phyloP scores from a whole-genome alignment of 1,140 invertebrate species.

The Bombyx mori region ASM3026992v2 NC_085118.1:1653501-1654000 shows the following conservation, averaged over 20 bases:
- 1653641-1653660: conserved; percentile 27
- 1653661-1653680: conserved; percentile 52
- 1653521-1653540: conserved; percentile 63
- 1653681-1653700: conserved; percentile 66
- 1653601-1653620: conserved; percentile 59
- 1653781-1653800: conserved; percentile 70
- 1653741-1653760: conserved; percentile 58
- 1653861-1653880: conserved; percentile 45
- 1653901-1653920: conserved; percentile 31
- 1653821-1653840: conserved; percentile 21
- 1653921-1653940: conserved; percentile 15
- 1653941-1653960: conserved; percentile 3
- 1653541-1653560: conserved; percentile 67
- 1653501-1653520: conserved; percentile 57
- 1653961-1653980: conserved; percentile 21
- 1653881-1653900: conserved; percentile 42
- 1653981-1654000: conserved; percentile 19
- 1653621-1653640: conserved; percentile 44
- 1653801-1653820: conserved; percentile 37
- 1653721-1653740: conserved; percentile 75
- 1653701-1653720: conserved; percentile 74
- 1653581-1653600: conserved; percentile 56
- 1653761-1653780: conserved; percentile 60
- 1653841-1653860: conserved; percentile 30
- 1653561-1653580: conserved; percentile 41